Evolutionary conservation across 2,113 vertebrate species (phyloP), one percentile per base, ranked within the genome.

Genomic region (Aphyosemion australe): DNA sequence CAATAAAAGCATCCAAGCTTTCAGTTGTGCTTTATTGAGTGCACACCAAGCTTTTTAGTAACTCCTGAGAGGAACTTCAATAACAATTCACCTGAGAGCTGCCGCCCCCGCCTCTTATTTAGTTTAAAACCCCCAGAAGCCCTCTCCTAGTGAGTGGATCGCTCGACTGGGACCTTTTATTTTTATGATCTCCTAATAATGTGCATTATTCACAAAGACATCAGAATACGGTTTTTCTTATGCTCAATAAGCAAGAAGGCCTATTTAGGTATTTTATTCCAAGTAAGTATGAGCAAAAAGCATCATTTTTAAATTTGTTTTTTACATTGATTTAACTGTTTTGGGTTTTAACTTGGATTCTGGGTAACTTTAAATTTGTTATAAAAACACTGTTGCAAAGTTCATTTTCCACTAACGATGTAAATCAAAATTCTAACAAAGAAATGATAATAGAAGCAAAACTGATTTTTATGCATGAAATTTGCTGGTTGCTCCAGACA

Each of bases 61-160:
- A 53, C 60, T 72, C 31, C 21, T 71, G 60, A 49, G 63, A 72
- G 51, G 34, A 79, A 68, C 75, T 77, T 79, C 60, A 69, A 51
- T 59, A 21, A 68, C 34, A 72, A 74, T 34, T 57, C 76, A 77
- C 67, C 76, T 69, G 76, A 84, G 78, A 79, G 78, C 66, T 67
- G 57, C 76, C 69, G 57, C 69, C 72, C 66, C 66, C 49, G 21
- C 19, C 42, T 53, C 34, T 48, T 39, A 61, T 53, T 77, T 72
- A 79, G 66, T 50, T 67, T 7, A 47, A 71, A 70, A 79, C 63
- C 80, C 75, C 78, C 69, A 69, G 59, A 61, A 78, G 73, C 78
- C 31, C 63, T 13, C 2, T 45, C 78, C 47, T 34, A 61, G 15
- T 45, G 39, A 74, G 63, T 13, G 61, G 21, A 61, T 69, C 32